Base-by-base conservation (phyloP, 2,797 vertebrate genomes). In the Microhierax caerulescens region DNA sequence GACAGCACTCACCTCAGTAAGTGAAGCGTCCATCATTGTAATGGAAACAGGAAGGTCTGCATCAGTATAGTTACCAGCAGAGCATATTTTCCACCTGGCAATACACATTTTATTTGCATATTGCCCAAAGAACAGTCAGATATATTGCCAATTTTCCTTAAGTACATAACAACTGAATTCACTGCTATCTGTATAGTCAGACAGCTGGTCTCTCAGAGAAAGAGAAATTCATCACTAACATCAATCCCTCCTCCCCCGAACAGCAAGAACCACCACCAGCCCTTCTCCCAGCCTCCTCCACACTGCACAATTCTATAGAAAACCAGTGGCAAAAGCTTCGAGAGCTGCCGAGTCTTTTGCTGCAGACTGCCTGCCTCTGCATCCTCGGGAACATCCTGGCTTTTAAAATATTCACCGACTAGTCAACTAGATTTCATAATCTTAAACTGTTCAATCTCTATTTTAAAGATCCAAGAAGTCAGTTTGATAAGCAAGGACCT, bases 1-100 rank as follows among this genome's bases (percentile, higher is more conserved):
- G 54, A 63, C 43, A 67, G 88, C 82, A 98, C 99, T 98, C 90
- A 99, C 99, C 97, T 98, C 97, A 8, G 87, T 43, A 54, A 85
- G 61, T 8, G 76, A 88, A 59, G 96, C 88, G 30, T 96, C 90
- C 95, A 93, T 98, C 97, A 97, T 98, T 82, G 90, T 24, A 85
- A 95, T 77, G 79, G 77, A 96, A 25, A 81, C 70, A 53, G 89
- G 89, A 57, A 90, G 72, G 69, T 97, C 95, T 63, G 43, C 86
- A 78, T 97, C 81, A 48, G 72, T 80, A 72, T n/a, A 50, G 60
- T 87, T 78, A 70, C 75, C 95, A 88, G 94, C 95, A 83, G 96
- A 82, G 36, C 41, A 72, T 83, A 65, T 75, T 92, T 95, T 95
- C 94, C 78, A 97, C 98, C 99, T 98, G 97, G 92, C 56, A 96